Base-by-base conservation (phyloP, 2,113 vertebrate species). In the Bostrychus sinensis region DNA sequence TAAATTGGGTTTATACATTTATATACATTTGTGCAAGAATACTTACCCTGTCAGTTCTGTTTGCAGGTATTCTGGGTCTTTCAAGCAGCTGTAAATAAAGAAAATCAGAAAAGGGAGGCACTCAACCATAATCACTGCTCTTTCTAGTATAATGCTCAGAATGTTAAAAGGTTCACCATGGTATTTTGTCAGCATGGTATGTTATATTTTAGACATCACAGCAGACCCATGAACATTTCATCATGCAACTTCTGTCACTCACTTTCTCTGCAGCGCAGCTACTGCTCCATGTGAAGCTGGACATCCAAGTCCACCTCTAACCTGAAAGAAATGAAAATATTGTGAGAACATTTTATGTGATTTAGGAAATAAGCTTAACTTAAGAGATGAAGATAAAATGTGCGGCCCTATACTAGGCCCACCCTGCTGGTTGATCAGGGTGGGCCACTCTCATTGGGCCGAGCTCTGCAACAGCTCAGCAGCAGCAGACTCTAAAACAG, bases 361-460 rank as follows among this genome's bases (percentile, higher is more conserved):
- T 7, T n/a, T 19, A 1, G 8, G 4, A 11, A 1, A 28, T 11
- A 0, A n/a, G 12, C 30, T 17, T 3, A 11, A 1, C 3, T 36
- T 5, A 36, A 12, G 26, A 20, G 30, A 17, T 55, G 6, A n/a
- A n/a, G 16, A 20, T 19, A 9, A 28, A 34, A 1, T 90, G 91
- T 92, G 46, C 11, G 19, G 78, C 83, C 86, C 61, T 71, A 38
- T 26, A 91, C 92, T 91, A 93, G 87, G 90, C 71, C 86, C 8
- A 64, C 0, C 65, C 84, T 66, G 59, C 54, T 4, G 55, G 19
- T 5, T 11, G 42, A 20, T 13, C 80, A 64, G 80, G 25, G 38
- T 71, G 50, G 82, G 48, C 88, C 83, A 91, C 92, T 93, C 92
- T 93, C 90, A 25, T 26, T 37, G 63, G 80, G 68, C 86, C 69